Evolutionary conservation across 2,888 invertebrate genomes (phyloP).

Genomic region (Allacma fusca): DNA sequence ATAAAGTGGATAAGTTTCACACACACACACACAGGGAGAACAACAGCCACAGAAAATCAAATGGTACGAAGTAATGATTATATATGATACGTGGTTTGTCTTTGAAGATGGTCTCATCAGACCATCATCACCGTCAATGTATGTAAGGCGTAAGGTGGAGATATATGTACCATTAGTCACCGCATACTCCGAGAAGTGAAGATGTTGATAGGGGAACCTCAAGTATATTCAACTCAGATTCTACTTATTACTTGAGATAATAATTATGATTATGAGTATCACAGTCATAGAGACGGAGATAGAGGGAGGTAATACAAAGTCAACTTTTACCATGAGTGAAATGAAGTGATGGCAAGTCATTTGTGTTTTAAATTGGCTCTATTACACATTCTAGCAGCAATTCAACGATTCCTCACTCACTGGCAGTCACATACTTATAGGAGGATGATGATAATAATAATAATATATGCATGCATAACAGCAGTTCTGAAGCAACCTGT

Average conservation of each 20-base stretch:
- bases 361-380: constrained; percentile 33
- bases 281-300: not conserved
- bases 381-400: not conserved
- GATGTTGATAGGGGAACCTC: not conserved
- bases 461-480: not conserved
- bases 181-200: no score
- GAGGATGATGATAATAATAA: not conserved
- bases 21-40: not conserved
- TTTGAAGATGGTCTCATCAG: constrained; percentile 9
- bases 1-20: no score
- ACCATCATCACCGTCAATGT: not conserved
- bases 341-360: constrained; percentile 39
- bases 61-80: constrained; percentile 20
- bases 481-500: not conserved
- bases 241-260: constrained; percentile 26
- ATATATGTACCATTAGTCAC: no score
- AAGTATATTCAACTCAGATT: not conserved
- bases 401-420: not conserved
- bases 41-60: not conserved
- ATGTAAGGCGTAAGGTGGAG: not conserved
- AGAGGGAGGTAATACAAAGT: constrained; percentile 14
- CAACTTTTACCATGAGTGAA: constrained; percentile 23
- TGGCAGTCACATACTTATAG: no score
- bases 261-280: constrained; percentile 24
- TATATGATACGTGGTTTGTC: not conserved